Evolutionary conservation across 2,113 vertebrate species (phyloP), one percentile per base, ranked within the genome.

Genomic region (Elgaria multicarinata): DNA sequence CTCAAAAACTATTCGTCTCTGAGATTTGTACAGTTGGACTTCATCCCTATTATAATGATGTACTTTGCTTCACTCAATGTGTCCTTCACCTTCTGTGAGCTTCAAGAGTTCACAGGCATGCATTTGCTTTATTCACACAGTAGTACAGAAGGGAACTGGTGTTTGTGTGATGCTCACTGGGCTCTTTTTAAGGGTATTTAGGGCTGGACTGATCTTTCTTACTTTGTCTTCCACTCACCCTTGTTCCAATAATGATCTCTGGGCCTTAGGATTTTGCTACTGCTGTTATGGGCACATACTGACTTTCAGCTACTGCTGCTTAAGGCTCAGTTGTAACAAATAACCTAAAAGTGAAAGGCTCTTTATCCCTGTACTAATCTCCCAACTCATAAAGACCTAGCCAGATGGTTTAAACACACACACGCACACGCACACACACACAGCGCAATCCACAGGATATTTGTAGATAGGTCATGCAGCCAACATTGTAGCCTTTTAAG

Each of bases 231-330:
- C 62, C 4, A 66, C 50, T 33, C 31, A 62, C 4, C 42, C 28
- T 58, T 74, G 28, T 33, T 8, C n/a, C 10, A 89, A 86, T 64
- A 55, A 87, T 91, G 91, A 88, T 53, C 16, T 89, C 31, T 44
- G 58, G 53, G 22, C 16, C 85, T 66, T 84, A 75, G 46, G 46
- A 64, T 87, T 72, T 90, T 93, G 89, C 90, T 4, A 0, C 75
- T 80, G 66, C 33, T 92, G 91, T 92, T 90, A 87, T 50, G 80
- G 93, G 77, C 92, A 72, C 87, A 87, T 80, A 44, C 69, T 85
- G 87, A 91, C 91, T 95, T 94, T 86, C 58, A 91, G 80, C 33
- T 28, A 42, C 42, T 50, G 78, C 5, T 36, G 33, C 42, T 75
- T 64, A 67, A 39, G n/a, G 36, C 44, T 22, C 42, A 36, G 26